These are phyloP conservation scores for Gymnocypris eckloni DNA, from an alignment of 2,797 vertebrate species.

Conservation along the genomic window DNA sequence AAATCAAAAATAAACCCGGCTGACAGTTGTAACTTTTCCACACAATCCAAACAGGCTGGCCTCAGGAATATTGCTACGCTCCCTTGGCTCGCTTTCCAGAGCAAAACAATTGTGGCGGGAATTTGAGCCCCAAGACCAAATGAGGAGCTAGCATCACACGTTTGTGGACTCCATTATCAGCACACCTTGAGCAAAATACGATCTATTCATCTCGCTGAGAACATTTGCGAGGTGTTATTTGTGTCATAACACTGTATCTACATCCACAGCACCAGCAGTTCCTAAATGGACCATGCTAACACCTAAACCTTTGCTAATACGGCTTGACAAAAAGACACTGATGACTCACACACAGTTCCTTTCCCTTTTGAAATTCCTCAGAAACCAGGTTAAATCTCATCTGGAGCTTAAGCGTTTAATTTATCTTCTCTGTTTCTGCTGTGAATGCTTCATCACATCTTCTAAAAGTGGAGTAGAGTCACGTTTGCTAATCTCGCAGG, in stretches of 20 bases:
- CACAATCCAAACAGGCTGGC: conserved; percentile 43
- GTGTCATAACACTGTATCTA: background rate
- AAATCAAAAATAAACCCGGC: conserved; percentile 61
- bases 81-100: conserved; percentile 44
- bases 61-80: conserved; percentile 48
- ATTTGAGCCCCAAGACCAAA: conserved; percentile 30
- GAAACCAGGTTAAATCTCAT: conserved; percentile 62
- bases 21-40: conserved; percentile 59
- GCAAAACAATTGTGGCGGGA: conserved; percentile 55
- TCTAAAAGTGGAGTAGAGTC: conserved; percentile 58
- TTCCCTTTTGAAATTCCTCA: conserved; percentile 24
- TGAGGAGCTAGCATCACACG: conserved; percentile 39
- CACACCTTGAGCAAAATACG: conserved; percentile 27
- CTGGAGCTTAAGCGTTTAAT: conserved; percentile 59
- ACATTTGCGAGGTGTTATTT: conserved; percentile 3
- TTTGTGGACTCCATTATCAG: conserved; percentile 20
- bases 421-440: conserved; percentile 46
- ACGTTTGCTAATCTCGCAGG: conserved; percentile 59
- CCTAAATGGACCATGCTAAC: conserved; percentile 14
- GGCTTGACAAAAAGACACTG: conserved; percentile 33
- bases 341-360: conserved; percentile 58
- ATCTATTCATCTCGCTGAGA: conserved; percentile 5
- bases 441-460: conserved; percentile 62
- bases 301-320: background rate
- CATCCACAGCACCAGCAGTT: background rate